Conservation (phyloP, 1,140 invertebrate species). For the Cyrtorhinus lividipennis region DNA sequence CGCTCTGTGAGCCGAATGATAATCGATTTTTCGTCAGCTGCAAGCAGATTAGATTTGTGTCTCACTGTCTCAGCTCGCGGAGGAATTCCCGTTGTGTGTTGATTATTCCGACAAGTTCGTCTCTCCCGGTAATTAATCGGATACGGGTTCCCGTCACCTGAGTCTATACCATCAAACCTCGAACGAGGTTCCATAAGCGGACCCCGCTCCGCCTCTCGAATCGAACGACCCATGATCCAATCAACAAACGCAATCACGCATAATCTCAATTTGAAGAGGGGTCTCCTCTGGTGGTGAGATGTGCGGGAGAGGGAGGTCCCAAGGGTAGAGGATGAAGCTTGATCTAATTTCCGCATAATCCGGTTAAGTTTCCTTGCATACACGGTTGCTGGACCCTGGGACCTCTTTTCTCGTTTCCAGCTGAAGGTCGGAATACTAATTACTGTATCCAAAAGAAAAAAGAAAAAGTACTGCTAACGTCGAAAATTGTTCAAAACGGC, state of each 20-base stretch:
- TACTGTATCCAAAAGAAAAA: too few relatives aligned
- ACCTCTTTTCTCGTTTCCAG: neutral
- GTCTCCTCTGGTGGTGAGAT: neutral
- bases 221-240: slow-evolving; percentile 1
- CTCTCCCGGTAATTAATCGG: neutral
- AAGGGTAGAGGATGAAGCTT: neutral
- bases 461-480: too few relatives aligned
- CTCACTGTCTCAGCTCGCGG: too few relatives aligned
- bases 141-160: slow-evolving; percentile 4
- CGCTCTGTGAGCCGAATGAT: too few relatives aligned
- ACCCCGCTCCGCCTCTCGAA: neutral
- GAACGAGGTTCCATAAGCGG: neutral
- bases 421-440: too few relatives aligned
- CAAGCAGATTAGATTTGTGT: too few relatives aligned
- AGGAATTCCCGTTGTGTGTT: neutral
- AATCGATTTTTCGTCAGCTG: too few relatives aligned
- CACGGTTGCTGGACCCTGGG: neutral
- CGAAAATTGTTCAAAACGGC: too few relatives aligned
- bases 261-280: slow-evolving; percentile 8
- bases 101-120: neutral
- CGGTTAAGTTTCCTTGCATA: slow-evolving; percentile 6
- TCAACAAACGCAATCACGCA: slow-evolving; percentile 9
- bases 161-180: neutral
- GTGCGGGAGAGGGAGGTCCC: neutral
- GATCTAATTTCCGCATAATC: slow-evolving; percentile 6